Percentiles rank a stretch among this genome's conserved stretches.
phyloP scores from a whole-genome alignment of 1,140 invertebrate genomes.

The Gonatopus flavifemur region DNA sequence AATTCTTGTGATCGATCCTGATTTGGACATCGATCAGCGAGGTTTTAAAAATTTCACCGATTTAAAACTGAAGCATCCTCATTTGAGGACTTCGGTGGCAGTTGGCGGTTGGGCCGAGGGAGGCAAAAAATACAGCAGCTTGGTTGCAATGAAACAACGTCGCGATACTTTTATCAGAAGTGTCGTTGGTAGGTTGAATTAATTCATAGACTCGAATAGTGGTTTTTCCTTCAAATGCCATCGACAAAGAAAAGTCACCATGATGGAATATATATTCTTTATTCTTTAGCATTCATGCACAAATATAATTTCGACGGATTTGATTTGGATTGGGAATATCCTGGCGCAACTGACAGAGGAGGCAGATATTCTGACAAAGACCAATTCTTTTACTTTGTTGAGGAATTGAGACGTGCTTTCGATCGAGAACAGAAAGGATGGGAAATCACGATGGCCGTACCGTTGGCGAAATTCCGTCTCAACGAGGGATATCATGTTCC shows the following conservation, averaged over 20 bases:
- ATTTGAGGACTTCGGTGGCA: conserved; percentile 76
- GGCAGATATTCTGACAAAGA: conserved; percentile 83
- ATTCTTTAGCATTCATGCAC: conserved; percentile 72
- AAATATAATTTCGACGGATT: conserved; percentile 80
- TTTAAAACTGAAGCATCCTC: conserved; percentile 70
- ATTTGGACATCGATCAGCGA: conserved; percentile 74
- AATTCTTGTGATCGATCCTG: conserved; percentile 77
- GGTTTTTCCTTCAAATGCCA: neutral
- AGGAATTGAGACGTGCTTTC: conserved; percentile 79
- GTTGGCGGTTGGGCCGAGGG: conserved; percentile 89
- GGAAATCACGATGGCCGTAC: conserved; percentile 87
- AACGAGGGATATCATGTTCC: conserved; percentile 88
- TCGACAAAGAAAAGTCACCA: neutral
- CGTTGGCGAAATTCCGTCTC: conserved; percentile 79
- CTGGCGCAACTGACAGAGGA: conserved; percentile 81
- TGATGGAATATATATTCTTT: neutral
- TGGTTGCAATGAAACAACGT: conserved; percentile 69
- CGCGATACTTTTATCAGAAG: conserved; percentile 75
- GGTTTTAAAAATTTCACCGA: conserved; percentile 84
- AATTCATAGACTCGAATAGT: neutral
- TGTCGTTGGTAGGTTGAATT: conserved; percentile 66
- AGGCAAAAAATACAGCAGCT: conserved; percentile 79
- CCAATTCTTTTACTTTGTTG: conserved; percentile 78
- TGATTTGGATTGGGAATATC: conserved; percentile 86
- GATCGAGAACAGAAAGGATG: conserved; percentile 72